Conservation (phyloP, 2,888 invertebrate genomes). For the Ctenicera cuprea region DNA sequence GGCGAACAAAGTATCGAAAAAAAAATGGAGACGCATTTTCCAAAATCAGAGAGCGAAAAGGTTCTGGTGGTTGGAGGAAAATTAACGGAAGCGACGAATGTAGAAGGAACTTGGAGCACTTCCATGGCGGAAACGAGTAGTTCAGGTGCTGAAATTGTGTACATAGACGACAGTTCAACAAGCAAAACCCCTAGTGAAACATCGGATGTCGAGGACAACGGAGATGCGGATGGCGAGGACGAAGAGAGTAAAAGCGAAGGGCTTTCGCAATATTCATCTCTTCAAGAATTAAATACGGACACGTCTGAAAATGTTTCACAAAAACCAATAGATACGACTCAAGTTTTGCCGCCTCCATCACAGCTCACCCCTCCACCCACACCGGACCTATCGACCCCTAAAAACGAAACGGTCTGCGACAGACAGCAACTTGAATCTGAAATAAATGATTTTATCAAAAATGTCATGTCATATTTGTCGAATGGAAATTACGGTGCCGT, state of each 20-base stretch:
- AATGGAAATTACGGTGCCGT: neutral
- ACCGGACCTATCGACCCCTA: conserved; percentile 64
- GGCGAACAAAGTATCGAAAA: conserved; percentile 1
- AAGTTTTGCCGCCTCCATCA: conserved; percentile 48
- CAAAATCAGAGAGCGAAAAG: conserved; percentile 31
- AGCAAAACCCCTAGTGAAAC: conserved; percentile 74
- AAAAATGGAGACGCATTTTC: conserved; percentile 50
- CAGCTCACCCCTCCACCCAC: conserved; percentile 69
- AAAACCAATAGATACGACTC: neutral
- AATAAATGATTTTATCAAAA: conserved; percentile 7
- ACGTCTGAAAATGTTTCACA: neutral
- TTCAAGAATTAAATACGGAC: conserved; percentile 14
- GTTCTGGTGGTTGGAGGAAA: conserved; percentile 65
- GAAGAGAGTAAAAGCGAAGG: conserved; percentile 65
- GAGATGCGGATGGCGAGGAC: conserved; percentile 71
- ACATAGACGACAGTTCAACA: conserved; percentile 80
- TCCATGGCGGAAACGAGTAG: conserved; percentile 36
- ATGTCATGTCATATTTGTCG: conserved; percentile 8
- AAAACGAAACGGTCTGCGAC: conserved; percentile 50
- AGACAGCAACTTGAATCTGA: neutral
- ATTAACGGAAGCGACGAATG: conserved; percentile 66
- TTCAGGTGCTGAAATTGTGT: conserved; percentile 76
- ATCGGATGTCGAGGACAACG: conserved; percentile 71
- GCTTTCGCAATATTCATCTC: conserved; percentile 1
- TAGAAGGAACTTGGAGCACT: conserved; percentile 49